Conservation (phyloP, 2,888 invertebrate genomes). For the Lysandra bellargus region DNA sequence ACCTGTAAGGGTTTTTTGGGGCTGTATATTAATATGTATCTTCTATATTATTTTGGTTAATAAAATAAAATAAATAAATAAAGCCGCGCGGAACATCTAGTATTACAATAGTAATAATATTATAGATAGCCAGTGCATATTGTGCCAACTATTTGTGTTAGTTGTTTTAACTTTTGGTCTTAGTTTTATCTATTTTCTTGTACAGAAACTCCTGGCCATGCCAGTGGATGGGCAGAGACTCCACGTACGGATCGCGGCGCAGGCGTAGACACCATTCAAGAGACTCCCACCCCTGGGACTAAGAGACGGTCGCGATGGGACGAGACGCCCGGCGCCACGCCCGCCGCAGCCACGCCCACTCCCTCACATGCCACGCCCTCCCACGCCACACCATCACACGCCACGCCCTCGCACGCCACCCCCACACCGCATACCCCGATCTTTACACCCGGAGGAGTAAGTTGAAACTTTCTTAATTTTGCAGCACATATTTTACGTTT, state of each 20-base stretch:
- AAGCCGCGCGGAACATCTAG: too few species aligned
- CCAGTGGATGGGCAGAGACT: conserved; percentile 99
- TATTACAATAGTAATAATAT: neutral
- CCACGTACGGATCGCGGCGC: conserved; percentile 95
- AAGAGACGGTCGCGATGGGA: conserved; percentile 99
- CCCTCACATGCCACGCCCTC: conserved; percentile 86
- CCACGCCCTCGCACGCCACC: conserved; percentile 85
- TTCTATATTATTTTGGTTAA: too few species aligned
- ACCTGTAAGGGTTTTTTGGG: too few species aligned
- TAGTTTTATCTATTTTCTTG: conserved; percentile 20
- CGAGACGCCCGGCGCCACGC: conserved; percentile 94
- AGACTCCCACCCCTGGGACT: conserved; percentile 96
- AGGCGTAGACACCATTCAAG: conserved; percentile 89
- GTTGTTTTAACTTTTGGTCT: neutral
- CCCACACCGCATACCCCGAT: conserved; percentile 83
- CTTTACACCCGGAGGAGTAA: conserved; percentile 90
- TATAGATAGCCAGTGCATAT: too few species aligned
- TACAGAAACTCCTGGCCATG: conserved; percentile 95
- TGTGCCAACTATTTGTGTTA: neutral
- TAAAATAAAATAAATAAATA: too few species aligned
- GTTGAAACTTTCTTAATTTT: conserved; percentile 43
- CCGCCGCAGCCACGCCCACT: conserved; percentile 86
- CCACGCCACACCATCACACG: conserved; percentile 86
- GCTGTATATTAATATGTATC: too few species aligned
- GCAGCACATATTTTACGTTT: too few species aligned